A percentile compares a stretch with the other conserved stretches of the same genome.
These are phyloP conservation scores for Equus przewalskii DNA, from an alignment of 2,113 vertebrate genomes.

Conservation along the genomic window DNA sequence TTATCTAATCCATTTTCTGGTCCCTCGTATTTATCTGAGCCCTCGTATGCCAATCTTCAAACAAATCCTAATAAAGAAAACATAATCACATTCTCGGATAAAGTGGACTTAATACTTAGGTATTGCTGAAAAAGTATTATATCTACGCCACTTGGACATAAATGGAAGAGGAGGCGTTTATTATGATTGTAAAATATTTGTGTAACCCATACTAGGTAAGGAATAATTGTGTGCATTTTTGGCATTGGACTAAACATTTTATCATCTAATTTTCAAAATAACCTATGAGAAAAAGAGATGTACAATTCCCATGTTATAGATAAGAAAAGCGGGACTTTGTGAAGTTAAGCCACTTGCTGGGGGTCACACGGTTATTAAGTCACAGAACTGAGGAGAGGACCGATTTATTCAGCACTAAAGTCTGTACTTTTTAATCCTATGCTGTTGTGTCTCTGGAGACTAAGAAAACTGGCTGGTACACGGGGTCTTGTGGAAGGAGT, in stretches of 20 bases:
- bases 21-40: background rate
- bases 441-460: background rate
- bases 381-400: background rate
- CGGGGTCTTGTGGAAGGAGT: background rate
- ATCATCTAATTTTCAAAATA: conserved; percentile 29
- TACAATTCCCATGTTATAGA: background rate
- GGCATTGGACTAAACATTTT: background rate
- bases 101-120: background rate
- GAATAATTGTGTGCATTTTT: background rate
- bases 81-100: background rate
- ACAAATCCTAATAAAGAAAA: background rate
- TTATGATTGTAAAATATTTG: background rate
- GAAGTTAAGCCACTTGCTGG: background rate
- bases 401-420: background rate
- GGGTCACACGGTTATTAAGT: background rate
- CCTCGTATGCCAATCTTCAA: background rate
- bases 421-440: background rate
- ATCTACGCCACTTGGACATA: background rate
- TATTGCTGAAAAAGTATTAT: conserved; percentile 17
- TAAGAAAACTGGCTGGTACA: background rate
- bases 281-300: background rate
- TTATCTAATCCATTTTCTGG: background rate
- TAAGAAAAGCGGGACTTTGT: background rate
- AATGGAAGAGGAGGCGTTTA: background rate
- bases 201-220: background rate